Evolutionary conservation across 2,888 invertebrate species (phyloP), one percentile per base, ranked within the genome.

Genomic region (Tillus elongatus): DNA sequence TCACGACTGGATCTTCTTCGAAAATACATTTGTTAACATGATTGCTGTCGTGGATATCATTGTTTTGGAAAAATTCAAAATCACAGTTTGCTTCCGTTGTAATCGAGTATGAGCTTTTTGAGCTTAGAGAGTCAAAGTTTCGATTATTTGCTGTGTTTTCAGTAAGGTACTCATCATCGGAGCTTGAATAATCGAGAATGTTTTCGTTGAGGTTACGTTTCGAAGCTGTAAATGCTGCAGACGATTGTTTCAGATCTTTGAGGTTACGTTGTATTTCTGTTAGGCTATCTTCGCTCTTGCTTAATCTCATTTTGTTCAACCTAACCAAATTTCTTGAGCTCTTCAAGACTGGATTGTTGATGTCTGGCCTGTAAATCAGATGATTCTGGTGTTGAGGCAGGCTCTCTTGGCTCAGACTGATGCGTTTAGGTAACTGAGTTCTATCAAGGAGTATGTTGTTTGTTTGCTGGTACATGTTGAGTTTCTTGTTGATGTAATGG

Each of bases 41-140:
- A 10, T 10, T 11, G 6, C n/a, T 9, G 24, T 24, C 24, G n/a
- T 24, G n/a, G n/a, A n/a, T n/a, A 10, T 10, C 59, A 41, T 66
- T 63, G 41, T 64, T 64, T 47, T 71, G 71, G 47, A 69, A 75
- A 54, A 73, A 77, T 47, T 76, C 75, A 52, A 77, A 77, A 53
- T 77, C 77, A 51, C 75, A 73, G 50, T 75, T 76, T 14, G 76
- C 77, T 43, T 74, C 73, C 0, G 76, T 76, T 2, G 76, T 76
- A 24, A 74, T 75, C 4, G 75, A 75, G 43, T 69, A 72, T 29
- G 69, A 70, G 47, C 72, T 72, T 54, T 39, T 62, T 39, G 58
- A 57, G 39, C 59, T 60, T 34, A 56, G 41, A 1, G 59, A 56
- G 32, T 61, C 62, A 44, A 54, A 63, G 19, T 67, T 66, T n/a